These are phyloP conservation scores for Synergus gifuensis DNA, from an alignment of 2,888 invertebrate species.

Conservation along the genomic window DNA sequence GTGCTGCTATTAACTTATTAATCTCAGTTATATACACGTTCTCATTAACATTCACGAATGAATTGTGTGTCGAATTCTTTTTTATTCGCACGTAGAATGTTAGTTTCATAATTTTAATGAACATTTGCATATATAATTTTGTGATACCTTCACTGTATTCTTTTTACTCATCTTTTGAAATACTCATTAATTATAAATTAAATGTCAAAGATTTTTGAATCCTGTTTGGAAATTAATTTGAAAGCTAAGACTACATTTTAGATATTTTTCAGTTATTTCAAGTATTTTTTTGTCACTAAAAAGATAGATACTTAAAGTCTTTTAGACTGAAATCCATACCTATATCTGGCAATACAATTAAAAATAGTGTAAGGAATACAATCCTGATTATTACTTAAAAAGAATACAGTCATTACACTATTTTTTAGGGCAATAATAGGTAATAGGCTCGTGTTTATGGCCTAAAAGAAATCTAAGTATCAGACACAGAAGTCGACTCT, in stretches of 20 bases:
- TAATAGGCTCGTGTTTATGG: conserved; percentile 43
- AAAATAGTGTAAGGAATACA: conserved; percentile 17
- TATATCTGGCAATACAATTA: neutral
- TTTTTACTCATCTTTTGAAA: conserved; percentile 44
- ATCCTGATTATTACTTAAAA: conserved; percentile 45
- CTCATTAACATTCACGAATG: neutral
- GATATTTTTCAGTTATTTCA: no score
- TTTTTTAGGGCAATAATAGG: conserved; percentile 45
- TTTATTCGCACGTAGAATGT: neutral
- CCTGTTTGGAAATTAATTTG: neutral
- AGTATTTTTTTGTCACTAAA: neutral
- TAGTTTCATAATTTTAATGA: conserved; percentile 19
- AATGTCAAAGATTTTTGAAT: conserved; percentile 1
- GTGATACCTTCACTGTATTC: conserved; percentile 55
- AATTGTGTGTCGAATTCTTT: neutral
- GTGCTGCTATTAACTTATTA: conserved; percentile 13
- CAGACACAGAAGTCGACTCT: conserved; percentile 27
- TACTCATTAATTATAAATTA: conserved; percentile 1
- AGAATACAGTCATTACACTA: conserved; percentile 49
- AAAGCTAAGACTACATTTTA: no score
- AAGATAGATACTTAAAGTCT: neutral
- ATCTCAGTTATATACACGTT: neutral
- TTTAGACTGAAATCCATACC: neutral
- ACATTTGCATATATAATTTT: conserved; percentile 47
- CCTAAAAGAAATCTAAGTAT: conserved; percentile 27